These are phyloP conservation scores for Argyresthia goedartella DNA, from an alignment of 2,888 invertebrate species.

Conservation along the genomic window DNA sequence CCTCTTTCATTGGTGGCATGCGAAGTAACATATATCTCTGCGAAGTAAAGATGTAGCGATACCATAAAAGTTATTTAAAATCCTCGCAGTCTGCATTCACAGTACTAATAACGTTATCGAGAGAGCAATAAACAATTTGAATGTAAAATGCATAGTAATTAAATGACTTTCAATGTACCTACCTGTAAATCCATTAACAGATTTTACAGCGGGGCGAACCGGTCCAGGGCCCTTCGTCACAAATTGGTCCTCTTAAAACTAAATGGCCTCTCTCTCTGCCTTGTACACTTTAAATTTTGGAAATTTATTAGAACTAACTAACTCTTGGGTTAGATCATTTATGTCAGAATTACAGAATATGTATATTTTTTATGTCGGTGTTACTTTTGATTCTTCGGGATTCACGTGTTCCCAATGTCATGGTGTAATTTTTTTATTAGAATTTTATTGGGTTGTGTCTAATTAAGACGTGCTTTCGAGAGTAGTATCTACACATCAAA, in stretches of 20 bases:
- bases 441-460: not conserved
- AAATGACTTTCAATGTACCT: conserved; percentile 41
- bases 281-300: conserved; percentile 12
- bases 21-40: too few relatives aligned
- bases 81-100: conserved; percentile 6
- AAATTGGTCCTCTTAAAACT: conserved; percentile 42
- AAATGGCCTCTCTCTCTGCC: conserved; percentile 17
- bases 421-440: not conserved
- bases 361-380: conserved; percentile 18
- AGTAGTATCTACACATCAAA: too few relatives aligned
- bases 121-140: conserved; percentile 12
- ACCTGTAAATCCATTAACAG: conserved; percentile 52
- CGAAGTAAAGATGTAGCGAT: too few relatives aligned
- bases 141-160: conserved; percentile 16
- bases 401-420: conserved; percentile 1
- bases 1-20: too few relatives aligned
- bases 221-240: conserved; percentile 22
- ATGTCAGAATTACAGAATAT: conserved; percentile 35
- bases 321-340: not conserved
- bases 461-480: not conserved
- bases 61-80: too few relatives aligned
- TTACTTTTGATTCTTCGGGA: conserved; percentile 9
- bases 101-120: conserved; percentile 28
- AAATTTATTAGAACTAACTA: not conserved
- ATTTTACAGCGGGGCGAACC: conserved; percentile 34